These are phyloP conservation scores for Sciurus carolinensis DNA, from an alignment of 2,797 vertebrate genomes.

Conservation along the genomic window DNA sequence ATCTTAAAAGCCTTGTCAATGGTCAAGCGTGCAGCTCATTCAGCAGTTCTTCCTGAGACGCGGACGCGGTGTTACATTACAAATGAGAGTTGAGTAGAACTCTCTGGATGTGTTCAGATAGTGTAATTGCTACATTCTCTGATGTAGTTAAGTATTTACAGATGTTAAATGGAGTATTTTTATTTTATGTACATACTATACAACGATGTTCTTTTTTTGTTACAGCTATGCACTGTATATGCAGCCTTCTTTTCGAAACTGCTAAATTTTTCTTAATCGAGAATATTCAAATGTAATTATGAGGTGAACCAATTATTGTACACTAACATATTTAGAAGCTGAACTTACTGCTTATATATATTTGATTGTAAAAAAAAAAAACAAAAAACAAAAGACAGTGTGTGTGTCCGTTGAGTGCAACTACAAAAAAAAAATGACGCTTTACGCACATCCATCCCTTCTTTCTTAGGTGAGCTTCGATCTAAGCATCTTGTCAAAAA, in stretches of 20 bases:
- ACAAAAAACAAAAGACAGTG: conserved; percentile 85
- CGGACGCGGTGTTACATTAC: conserved; percentile 94
- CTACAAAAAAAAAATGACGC: conserved; percentile 81
- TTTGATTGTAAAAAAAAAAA: conserved; percentile 96
- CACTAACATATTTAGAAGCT: conserved; percentile 96
- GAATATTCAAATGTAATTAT: conserved; percentile 98
- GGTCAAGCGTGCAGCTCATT: conserved; percentile 95
- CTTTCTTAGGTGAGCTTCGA: conserved; percentile 88
- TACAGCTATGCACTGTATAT: conserved; percentile 99
- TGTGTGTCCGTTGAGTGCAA: conserved; percentile 90
- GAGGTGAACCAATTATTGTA: conserved; percentile 95
- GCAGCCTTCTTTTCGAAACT: conserved; percentile 98
- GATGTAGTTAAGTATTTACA: conserved; percentile 98
- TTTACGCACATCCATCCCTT: conserved; percentile 89
- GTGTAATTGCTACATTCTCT: conserved; percentile 94
- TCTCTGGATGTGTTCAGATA: conserved; percentile 93
- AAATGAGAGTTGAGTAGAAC: conserved; percentile 91
- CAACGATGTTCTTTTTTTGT: conserved; percentile 98
- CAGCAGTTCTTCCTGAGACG: conserved; percentile 93
- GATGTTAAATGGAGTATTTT: conserved; percentile 98
- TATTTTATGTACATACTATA: conserved; percentile 99
- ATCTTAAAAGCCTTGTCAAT: conserved; percentile 93
- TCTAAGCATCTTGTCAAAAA: conserved; percentile 88
- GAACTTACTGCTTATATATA: conserved; percentile 95
- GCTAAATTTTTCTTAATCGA: conserved; percentile 97